Evolutionary conservation across 2,113 vertebrate genomes (phyloP).

Genomic region (Petrocephalus zakoni): DNA sequence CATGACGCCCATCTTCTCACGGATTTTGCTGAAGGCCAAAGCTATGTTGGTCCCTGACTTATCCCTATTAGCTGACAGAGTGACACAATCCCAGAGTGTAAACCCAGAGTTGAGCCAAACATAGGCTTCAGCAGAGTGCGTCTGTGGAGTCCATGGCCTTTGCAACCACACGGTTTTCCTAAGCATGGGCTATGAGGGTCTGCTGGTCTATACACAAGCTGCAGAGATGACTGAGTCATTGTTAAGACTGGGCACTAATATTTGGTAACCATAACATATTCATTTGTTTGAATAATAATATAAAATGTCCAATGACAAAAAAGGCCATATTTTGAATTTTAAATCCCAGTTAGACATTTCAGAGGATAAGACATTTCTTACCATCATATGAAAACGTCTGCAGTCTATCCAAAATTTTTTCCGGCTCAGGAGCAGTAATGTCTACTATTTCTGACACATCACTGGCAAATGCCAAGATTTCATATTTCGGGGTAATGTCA

Average conservation of each 20-base stretch:
- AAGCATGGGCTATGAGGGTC: neutral
- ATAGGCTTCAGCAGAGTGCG: neutral
- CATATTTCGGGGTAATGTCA: slow-evolving; percentile 56
- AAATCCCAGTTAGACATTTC: neutral
- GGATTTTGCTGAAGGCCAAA: slow-evolving; percentile 35
- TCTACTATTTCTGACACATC: slow-evolving; percentile 28
- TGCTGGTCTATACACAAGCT: neutral
- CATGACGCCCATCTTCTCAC: slow-evolving; percentile 41
- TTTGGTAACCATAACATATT: neutral
- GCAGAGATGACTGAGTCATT: neutral
- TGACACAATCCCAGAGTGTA: neutral
- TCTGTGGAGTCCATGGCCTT: neutral
- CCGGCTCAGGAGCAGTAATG: slow-evolving; percentile 32
- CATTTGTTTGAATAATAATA: neutral
- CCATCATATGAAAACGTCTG: slow-evolving; percentile 17
- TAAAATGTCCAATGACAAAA: neutral
- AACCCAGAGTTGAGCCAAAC: neutral
- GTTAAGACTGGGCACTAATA: neutral
- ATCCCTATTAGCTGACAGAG: slow-evolving; percentile 23
- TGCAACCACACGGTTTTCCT: neutral
- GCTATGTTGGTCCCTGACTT: slow-evolving; percentile 56
- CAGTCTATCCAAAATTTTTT: neutral
- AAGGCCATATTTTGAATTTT: neutral
- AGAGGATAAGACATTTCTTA: slow-evolving; percentile 29
- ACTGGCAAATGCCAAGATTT: slow-evolving; percentile 57